Percentiles rank a stretch among this genome's conserved stretches.
Conservation (phyloP, 2,797 vertebrate species). For the Phoeniculus purpureus region DNA sequence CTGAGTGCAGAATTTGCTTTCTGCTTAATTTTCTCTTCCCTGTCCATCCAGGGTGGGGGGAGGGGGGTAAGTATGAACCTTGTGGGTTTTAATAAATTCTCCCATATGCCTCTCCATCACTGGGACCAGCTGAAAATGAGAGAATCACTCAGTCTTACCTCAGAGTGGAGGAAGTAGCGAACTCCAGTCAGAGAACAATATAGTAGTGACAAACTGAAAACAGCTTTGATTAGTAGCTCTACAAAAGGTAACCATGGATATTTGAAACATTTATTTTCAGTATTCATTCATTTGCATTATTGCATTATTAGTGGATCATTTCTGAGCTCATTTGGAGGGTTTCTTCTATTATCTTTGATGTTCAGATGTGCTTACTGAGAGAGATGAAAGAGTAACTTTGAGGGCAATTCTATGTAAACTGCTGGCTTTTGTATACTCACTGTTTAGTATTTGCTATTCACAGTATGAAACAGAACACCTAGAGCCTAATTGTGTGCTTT, state of each 20-base stretch:
- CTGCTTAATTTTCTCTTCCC: no score
- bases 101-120: neutral
- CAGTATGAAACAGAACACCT: neutral
- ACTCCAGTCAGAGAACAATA: neutral
- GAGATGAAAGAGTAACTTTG: neutral
- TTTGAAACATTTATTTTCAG: neutral
- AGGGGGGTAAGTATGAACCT: neutral
- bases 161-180: neutral
- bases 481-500: neutral
- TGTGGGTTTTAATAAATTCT: neutral
- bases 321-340: neutral
- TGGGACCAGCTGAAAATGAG: neutral
- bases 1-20: no score
- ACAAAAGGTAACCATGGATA: neutral
- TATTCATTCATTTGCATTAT: neutral
- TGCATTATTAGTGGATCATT: neutral
- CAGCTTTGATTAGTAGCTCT: neutral
- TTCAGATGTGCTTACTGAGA: neutral
- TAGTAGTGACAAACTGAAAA: neutral
- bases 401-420: neutral
- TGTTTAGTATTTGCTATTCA: neutral
- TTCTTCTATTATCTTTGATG: constrained; percentile 12
- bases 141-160: neutral
- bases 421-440: neutral
- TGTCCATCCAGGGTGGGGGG: no score